phyloP scores from a whole-genome alignment of 2,888 invertebrate species.

The Ellobium chinense region DNA sequence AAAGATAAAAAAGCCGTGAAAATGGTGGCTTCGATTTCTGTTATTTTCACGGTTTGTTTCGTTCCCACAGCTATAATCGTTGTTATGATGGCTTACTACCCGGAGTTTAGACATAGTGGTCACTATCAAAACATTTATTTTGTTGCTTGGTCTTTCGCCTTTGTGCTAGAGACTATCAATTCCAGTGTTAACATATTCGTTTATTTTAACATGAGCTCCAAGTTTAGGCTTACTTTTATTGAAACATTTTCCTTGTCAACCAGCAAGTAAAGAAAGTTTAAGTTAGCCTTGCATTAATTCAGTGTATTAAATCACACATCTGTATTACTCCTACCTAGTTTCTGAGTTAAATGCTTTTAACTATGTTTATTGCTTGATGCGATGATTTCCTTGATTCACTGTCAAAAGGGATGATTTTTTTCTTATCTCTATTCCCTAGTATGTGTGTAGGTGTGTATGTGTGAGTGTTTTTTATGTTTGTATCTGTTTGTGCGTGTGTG shows the following conservation, averaged over 20 bases:
- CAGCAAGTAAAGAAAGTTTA: too few species aligned
- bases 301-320: too few species aligned
- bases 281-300: too few species aligned
- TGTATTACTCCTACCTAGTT: too few species aligned
- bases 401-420: too few species aligned
- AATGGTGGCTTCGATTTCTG: not conserved
- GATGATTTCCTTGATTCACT: too few species aligned
- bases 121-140: not conserved
- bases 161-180: not conserved
- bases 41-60: not conserved
- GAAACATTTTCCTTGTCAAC: not conserved
- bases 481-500: too few species aligned
- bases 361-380: too few species aligned
- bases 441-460: too few species aligned
- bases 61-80: not conserved
- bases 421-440: too few species aligned
- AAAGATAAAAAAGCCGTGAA: not conserved
- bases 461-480: too few species aligned
- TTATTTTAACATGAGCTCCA: not conserved
- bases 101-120: not conserved
- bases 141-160: not conserved
- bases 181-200: not conserved
- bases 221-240: not conserved
- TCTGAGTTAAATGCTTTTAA: too few species aligned
- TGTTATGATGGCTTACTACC: not conserved